Conservation (phyloP, 64 coral and sea anemone species). For the Hydrozoanthus tunicans region DNA sequence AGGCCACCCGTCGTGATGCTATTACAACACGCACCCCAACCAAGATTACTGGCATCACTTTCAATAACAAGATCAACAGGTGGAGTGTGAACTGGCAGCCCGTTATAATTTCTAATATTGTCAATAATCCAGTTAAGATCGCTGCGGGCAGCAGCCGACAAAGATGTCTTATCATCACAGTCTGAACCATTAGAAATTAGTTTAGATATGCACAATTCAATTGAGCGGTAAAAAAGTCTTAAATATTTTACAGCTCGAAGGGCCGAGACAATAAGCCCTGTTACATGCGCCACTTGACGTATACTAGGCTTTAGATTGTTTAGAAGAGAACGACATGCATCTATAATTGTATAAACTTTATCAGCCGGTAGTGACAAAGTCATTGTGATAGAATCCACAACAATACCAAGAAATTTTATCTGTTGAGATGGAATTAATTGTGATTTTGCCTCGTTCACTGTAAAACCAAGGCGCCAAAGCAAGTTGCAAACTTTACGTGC, state of each 20-base stretch:
- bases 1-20: not conserved
- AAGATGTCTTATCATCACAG: not conserved
- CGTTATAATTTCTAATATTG: conserved; percentile 55
- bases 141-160: not conserved
- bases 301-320: not conserved
- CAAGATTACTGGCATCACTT: conserved; percentile 49
- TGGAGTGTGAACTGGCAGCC: not conserved
- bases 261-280: conserved; percentile 67
- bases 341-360: conserved; percentile 58
- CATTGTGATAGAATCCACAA: conserved; percentile 56
- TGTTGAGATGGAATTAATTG: not conserved
- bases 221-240: conserved; percentile 55
- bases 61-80: conserved; percentile 24
- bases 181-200: conserved; percentile 15
- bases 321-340: conserved; percentile 27
- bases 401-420: conserved; percentile 70
- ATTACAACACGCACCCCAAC: conserved; percentile 51
- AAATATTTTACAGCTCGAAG: conserved; percentile 69
- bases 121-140: conserved; percentile 54
- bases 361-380: conserved; percentile 36
- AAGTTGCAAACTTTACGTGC: too few species aligned
- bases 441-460: too few species aligned
- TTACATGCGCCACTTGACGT: conserved; percentile 56
- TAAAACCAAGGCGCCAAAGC: too few species aligned
- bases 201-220: conserved; percentile 66